Base-by-base conservation (phyloP, 2,888 invertebrate genomes). In the Metallyticus violacea region DNA sequence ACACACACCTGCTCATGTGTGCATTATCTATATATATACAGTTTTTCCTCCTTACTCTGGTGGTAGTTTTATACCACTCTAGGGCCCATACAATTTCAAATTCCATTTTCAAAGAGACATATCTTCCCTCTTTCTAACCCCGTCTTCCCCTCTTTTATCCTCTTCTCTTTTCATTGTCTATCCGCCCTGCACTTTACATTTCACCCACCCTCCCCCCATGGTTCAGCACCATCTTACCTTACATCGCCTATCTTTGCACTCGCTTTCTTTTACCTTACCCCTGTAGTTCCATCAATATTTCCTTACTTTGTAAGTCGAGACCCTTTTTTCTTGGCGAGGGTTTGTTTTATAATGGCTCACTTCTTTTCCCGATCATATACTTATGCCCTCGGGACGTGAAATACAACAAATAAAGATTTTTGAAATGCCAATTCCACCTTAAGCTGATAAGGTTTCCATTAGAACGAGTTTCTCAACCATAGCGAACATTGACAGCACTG, bases 21-120 rank as follows among this genome's bases (percentile, higher is more conserved):
- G 40, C 40, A 62, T 62, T 62, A 62, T 62, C 40, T 62, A 22
- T 62, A 62, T 15, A 22, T 62, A 62, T 62, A 62, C 15, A 22
- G 28, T 85, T 87, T 85, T 85, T 85, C 87, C 79, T 87, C 85
- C 87, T 86, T 87, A 85, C 83, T 88, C 82, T 81, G 85, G 79
- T 81, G 91, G 91, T 92, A 92, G 91, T 92, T 92, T 92, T 92
- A 92, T 91, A 91, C 91, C 91, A 92, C 92, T 92, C 92, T 91
- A 89, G 92, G 91, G 92, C 90, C 91, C 90, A 91, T 90, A 91
- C 91, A 92, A 92, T 92, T 92, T 92, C 91, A 92, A 92, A 92
- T 92, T 92, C 92, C 91, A 92, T 92, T 92, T 91, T 88, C 86
- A 86, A 86, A 87, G 88, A 88, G 88, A 88, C 88, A 88, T 88